phyloP scores from a whole-genome alignment of 2,113 vertebrate species.

The Halichoeres trimaculatus region DNA sequence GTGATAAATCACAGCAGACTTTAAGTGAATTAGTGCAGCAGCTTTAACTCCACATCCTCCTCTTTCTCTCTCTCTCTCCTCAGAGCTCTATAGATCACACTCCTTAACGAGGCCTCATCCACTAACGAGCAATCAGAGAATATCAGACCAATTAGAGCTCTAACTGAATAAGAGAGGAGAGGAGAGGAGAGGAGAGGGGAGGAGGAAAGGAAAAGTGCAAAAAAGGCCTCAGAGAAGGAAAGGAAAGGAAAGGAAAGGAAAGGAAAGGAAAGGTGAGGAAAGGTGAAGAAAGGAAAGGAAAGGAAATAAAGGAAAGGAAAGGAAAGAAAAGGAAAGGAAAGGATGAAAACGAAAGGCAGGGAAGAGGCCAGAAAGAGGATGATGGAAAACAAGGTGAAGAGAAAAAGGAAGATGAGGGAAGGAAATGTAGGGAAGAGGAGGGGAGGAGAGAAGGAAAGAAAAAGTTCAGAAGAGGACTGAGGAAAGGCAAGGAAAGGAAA shows the following conservation, averaged over 20 bases:
- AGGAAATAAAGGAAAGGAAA: neutral
- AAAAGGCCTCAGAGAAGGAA: neutral
- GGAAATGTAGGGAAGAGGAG: too few relatives aligned
- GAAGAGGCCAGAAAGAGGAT: too few relatives aligned
- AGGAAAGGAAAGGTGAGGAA: neutral
- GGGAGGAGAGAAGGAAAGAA: too few relatives aligned
- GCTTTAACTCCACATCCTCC: constrained; percentile 88
- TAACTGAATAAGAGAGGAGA: constrained; percentile 41
- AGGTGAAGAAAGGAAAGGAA: too few relatives aligned
- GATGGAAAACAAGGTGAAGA: neutral
- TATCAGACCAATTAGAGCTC: constrained; percentile 63
- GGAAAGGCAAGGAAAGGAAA: too few relatives aligned
- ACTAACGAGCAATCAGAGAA: constrained; percentile 66
- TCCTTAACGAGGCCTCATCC: constrained; percentile 55
- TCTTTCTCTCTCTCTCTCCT: constrained; percentile 27
- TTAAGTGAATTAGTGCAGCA: constrained; percentile 94
- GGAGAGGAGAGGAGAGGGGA: neutral
- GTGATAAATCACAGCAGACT: constrained; percentile 93
- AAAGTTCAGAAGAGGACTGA: neutral
- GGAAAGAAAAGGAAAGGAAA: fast-evolving
- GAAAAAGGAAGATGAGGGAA: neutral
- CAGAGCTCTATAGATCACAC: constrained; percentile 53
- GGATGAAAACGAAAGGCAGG: neutral
- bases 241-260: neutral
- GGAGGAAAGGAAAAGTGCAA: neutral